Conservation (phyloP, 2,113 vertebrate species). For the Tragelaphus imberbis region DNA sequence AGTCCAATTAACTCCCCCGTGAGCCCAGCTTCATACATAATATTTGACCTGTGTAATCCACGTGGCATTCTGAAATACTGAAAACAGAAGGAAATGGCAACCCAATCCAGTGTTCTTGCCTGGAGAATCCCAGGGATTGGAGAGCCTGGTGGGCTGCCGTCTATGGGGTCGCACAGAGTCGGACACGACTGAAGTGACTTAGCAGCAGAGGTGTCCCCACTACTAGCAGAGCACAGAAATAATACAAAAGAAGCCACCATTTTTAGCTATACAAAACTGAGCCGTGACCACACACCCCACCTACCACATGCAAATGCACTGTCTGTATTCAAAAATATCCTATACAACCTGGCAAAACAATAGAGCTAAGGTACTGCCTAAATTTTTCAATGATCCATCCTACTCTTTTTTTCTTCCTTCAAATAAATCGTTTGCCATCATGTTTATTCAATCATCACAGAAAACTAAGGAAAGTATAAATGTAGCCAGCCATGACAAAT, state of each 20-base stretch:
- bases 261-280: background rate
- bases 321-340: background rate
- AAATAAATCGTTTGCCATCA: background rate
- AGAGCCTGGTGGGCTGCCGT: too few species aligned
- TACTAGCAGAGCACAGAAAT: background rate
- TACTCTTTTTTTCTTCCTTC: constrained; percentile 6
- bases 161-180: too few species aligned
- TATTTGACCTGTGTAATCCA: background rate
- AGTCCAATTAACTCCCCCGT: background rate
- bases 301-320: background rate
- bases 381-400: background rate
- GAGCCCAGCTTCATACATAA: background rate
- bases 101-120: too few species aligned
- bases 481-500: constrained; percentile 44
- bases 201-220: background rate
- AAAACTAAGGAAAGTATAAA: constrained; percentile 54
- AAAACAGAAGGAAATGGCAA: too few species aligned
- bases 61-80: background rate
- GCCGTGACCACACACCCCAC: background rate
- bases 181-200: too few species aligned
- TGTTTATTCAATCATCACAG: constrained; percentile 48
- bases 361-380: background rate
- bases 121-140: too few species aligned
- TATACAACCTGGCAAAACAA: background rate
- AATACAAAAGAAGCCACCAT: background rate